Percentiles rank a stretch among this genome's conserved stretches.
Evolutionary conservation across 1,140 invertebrate species (phyloP).

Genomic region (Neuroterus valhalla): DNA sequence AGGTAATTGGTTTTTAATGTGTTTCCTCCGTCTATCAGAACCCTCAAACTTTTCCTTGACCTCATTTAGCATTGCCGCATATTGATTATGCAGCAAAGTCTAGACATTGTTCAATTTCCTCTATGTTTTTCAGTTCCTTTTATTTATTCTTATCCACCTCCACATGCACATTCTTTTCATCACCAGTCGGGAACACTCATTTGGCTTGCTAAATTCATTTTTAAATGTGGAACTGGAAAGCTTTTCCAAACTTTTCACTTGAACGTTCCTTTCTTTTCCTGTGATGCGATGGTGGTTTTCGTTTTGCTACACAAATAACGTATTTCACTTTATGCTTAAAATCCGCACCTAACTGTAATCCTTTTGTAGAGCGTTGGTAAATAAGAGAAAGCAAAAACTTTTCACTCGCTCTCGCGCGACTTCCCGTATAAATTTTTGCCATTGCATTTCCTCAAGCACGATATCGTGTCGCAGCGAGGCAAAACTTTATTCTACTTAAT

Average conservation of each 20-base stretch:
- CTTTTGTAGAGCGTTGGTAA: not conserved
- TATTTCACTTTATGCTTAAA: slow-evolving; percentile 20
- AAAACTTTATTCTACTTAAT: slow-evolving; percentile 28
- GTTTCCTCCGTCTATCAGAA: too few species aligned
- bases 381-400: slow-evolving; percentile 1
- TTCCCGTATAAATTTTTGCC: slow-evolving; percentile 3
- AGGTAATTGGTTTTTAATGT: too few species aligned
- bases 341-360: not conserved
- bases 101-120: not conserved
- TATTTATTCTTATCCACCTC: not conserved
- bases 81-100: not conserved
- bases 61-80: too few species aligned
- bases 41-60: too few species aligned
- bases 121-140: slow-evolving; percentile 18
- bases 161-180: not conserved
- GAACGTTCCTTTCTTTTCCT: slow-evolving; percentile 12
- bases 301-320: slow-evolving; percentile 15
- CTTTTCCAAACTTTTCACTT: slow-evolving; percentile 19
- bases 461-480: slow-evolving; percentile 5
- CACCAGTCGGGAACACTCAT: slow-evolving; percentile 15
- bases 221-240: slow-evolving; percentile 32
- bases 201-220: slow-evolving; percentile 49
- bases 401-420: not conserved
- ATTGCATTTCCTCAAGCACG: slow-evolving; percentile 1
- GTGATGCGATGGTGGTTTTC: slow-evolving; percentile 9